These are phyloP conservation scores for Fregata magnificens DNA, from an alignment of 2,113 vertebrate species.

Conservation along the genomic window DNA sequence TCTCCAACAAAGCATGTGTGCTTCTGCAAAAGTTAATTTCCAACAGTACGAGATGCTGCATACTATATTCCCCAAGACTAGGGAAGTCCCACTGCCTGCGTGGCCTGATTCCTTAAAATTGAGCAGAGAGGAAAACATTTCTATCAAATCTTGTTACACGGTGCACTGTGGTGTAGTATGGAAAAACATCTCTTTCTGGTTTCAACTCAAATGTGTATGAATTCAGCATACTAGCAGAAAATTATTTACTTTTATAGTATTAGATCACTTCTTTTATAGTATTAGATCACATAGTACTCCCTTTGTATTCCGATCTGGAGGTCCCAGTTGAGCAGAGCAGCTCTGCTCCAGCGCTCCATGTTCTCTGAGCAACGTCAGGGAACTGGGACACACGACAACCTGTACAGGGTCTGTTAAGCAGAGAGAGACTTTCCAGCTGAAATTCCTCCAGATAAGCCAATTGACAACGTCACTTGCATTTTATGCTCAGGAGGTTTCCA, in stretches of 20 bases:
- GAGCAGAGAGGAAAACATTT: not conserved
- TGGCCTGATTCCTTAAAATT: not conserved
- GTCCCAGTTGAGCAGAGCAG: not conserved
- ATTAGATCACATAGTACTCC: not conserved
- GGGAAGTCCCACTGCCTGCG: not conserved
- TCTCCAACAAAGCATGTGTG: not conserved
- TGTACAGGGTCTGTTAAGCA: not conserved
- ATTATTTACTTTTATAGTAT: not conserved
- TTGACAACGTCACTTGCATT: not conserved
- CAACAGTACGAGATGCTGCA: not conserved
- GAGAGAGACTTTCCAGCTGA: not conserved
- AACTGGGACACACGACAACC: not conserved
- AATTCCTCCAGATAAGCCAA: not conserved
- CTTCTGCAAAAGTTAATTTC: not conserved
- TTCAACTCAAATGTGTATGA: not conserved
- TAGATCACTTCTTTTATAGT: not conserved
- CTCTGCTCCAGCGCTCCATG: not conserved
- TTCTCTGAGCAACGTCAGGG: not conserved
- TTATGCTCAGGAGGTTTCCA: not conserved
- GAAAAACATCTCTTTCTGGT: not conserved
- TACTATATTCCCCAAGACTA: not conserved
- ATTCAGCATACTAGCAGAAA: not conserved
- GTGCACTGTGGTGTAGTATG: not conserved
- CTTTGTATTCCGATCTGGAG: not conserved
- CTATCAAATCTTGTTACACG: not conserved